Percentiles rank a stretch among this genome's conserved stretches.
These are phyloP conservation scores for Machimus atricapillus DNA, from an alignment of 2,888 invertebrate genomes.

Conservation along the genomic window DNA sequence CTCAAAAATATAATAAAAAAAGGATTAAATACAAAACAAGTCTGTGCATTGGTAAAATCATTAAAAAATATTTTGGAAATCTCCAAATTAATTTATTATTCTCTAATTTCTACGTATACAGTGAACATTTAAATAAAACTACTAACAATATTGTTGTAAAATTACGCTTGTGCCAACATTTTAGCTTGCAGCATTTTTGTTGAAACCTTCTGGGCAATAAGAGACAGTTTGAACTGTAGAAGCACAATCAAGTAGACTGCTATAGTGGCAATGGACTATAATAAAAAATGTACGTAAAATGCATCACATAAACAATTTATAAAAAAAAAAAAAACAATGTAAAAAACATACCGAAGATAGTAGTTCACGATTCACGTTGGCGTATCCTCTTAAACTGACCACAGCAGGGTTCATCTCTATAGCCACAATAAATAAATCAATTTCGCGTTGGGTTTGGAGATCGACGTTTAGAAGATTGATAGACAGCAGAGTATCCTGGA, in stretches of 20 bases:
- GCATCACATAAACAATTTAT: not conserved
- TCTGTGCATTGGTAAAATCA: not conserved
- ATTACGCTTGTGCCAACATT: not conserved
- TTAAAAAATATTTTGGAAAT: not conserved
- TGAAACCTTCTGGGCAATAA: conserved; percentile 13
- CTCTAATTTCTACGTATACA: not conserved
- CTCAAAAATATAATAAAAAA: no score
- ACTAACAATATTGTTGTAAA: not conserved
- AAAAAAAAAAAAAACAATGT: not conserved
- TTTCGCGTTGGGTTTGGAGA: conserved; percentile 70
- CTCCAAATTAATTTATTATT: not conserved
- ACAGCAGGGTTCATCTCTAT: conserved; percentile 76
- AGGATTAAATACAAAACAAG: no score
- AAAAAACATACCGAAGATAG: conserved; percentile 68
- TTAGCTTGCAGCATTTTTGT: not conserved
- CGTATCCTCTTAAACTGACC: conserved; percentile 72
- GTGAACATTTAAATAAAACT: not conserved
- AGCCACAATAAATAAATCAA: conserved; percentile 73
- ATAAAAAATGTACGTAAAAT: conserved; percentile 34
- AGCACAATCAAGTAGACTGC: conserved; percentile 72
- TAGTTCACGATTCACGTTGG: conserved; percentile 70
- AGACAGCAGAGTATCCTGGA: conserved; percentile 68
- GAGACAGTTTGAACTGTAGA: conserved; percentile 72
- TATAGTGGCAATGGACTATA: conserved; percentile 71
- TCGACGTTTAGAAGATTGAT: conserved; percentile 69